A percentile compares a stretch with the other conserved stretches of the same genome.
These are phyloP conservation scores for Gymnothorax javanicus DNA, from an alignment of 2,797 vertebrate species.

Conservation along the genomic window DNA sequence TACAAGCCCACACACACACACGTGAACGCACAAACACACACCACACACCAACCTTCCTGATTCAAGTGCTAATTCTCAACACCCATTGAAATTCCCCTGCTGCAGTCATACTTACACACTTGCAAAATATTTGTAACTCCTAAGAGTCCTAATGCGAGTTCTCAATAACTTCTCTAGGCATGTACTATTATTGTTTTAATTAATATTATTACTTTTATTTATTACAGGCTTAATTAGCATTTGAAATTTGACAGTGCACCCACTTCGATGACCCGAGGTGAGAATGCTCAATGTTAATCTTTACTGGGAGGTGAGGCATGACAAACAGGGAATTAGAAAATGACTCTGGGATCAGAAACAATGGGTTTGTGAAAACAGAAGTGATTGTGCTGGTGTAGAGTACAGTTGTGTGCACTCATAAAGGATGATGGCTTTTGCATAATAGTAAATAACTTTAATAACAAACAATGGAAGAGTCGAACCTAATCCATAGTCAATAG, in stretches of 20 bases:
- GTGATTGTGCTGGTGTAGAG: neutral
- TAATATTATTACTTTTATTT: slow-evolving; percentile 70
- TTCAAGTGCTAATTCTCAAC: neutral
- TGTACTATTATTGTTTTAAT: slow-evolving; percentile 68
- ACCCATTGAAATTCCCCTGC: neutral
- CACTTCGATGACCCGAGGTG: slow-evolving; percentile 35
- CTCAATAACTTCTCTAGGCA: slow-evolving; percentile 62
- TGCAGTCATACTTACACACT: slow-evolving; percentile 21
- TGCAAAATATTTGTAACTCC: slow-evolving; percentile 18
- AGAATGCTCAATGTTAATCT: slow-evolving; percentile 40
- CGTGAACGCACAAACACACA: neutral
- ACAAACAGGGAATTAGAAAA: slow-evolving; percentile 39
- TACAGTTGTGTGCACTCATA: slow-evolving; percentile 8
- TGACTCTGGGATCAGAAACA: slow-evolving; percentile 28
- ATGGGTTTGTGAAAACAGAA: slow-evolving; percentile 26
- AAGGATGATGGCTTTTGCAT: neutral
- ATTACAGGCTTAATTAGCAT: slow-evolving; percentile 68
- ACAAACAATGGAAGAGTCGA: neutral
- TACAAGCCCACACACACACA: neutral
- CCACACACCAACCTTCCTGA: neutral
- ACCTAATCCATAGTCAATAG: too few species aligned
- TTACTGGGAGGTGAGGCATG: slow-evolving; percentile 34
- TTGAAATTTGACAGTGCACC: slow-evolving; percentile 50
- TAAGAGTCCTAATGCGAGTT: slow-evolving; percentile 32
- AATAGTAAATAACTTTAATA: neutral